phyloP scores from a whole-genome alignment of 2,113 vertebrate genomes.

The Neogale vison region DNA sequence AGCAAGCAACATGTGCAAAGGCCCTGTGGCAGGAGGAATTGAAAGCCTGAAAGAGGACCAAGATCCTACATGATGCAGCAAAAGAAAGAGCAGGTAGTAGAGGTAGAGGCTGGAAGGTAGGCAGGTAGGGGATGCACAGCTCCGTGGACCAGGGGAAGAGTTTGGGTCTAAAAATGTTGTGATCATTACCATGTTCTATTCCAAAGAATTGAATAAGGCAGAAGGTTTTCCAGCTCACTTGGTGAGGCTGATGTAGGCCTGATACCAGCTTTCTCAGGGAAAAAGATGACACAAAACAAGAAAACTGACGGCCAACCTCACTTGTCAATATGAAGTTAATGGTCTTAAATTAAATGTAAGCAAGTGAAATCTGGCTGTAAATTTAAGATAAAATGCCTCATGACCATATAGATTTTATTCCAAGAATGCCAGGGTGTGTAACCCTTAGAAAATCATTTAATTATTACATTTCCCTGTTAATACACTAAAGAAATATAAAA shows the following conservation, averaged over 20 bases:
- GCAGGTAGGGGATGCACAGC: rapidly evolving
- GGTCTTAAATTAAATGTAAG: background rate
- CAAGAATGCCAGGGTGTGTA: background rate
- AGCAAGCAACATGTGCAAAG: background rate
- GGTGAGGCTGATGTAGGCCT: background rate
- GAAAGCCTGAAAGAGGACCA: background rate
- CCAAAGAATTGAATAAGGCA: background rate
- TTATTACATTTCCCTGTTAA: background rate
- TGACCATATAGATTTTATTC: background rate
- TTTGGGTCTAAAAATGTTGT: background rate
- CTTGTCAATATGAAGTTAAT: background rate
- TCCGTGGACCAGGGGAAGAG: rapidly evolving
- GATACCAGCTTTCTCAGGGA: background rate
- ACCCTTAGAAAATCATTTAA: background rate
- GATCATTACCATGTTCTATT: background rate
- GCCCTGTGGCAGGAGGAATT: background rate
- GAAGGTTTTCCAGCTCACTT: background rate
- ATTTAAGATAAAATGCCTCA: background rate
- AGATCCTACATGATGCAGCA: background rate
- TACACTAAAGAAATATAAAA: background rate
- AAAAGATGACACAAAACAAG: background rate
- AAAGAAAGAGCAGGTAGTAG: background rate
- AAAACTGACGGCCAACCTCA: background rate
- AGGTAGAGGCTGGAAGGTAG: background rate
- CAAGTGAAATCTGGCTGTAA: background rate